Conservation (phyloP, 2,888 invertebrate genomes). For the Cheilosia soror region DNA sequence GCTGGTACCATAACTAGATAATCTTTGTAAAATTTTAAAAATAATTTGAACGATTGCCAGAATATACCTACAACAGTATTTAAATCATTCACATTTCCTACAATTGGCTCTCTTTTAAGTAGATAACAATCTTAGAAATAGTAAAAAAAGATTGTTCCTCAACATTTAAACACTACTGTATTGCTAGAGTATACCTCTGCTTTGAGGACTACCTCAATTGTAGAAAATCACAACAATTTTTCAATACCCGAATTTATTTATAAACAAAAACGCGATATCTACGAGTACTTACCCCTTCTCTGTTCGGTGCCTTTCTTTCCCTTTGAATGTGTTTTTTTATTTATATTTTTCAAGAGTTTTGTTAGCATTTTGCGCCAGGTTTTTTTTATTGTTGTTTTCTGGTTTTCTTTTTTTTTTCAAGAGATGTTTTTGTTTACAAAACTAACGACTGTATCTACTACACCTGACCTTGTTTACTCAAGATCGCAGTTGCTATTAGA, state of each 20-base stretch:
- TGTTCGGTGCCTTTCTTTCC: slow-evolving; percentile 22
- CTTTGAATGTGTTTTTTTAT: slow-evolving; percentile 33
- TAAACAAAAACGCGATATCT: slow-evolving; percentile 11
- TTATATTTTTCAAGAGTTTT: slow-evolving; percentile 61
- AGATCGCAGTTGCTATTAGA: slow-evolving; percentile 3
- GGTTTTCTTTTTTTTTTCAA: slow-evolving; percentile 10
- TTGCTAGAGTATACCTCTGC: not conserved
- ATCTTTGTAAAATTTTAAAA: too few species aligned
- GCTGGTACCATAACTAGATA: too few species aligned
- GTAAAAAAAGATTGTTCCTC: not conserved
- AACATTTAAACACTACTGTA: not conserved
- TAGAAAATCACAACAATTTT: not conserved
- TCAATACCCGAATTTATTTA: slow-evolving; percentile 1
- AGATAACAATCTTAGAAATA: too few species aligned
- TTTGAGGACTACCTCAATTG: slow-evolving; percentile 36
- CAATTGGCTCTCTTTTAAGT: too few species aligned
- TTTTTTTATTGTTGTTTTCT: slow-evolving; percentile 20
- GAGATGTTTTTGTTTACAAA: slow-evolving; percentile 22
- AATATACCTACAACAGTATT: too few species aligned
- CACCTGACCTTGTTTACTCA: slow-evolving; percentile 43
- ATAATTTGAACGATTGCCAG: too few species aligned
- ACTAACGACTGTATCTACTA: not conserved
- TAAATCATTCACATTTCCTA: too few species aligned
- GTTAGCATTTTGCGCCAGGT: slow-evolving; percentile 53
- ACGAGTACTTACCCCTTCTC: slow-evolving; percentile 43